Evolutionary conservation across 2,797 vertebrate species (phyloP).

Genomic region (Spinus pinus): DNA sequence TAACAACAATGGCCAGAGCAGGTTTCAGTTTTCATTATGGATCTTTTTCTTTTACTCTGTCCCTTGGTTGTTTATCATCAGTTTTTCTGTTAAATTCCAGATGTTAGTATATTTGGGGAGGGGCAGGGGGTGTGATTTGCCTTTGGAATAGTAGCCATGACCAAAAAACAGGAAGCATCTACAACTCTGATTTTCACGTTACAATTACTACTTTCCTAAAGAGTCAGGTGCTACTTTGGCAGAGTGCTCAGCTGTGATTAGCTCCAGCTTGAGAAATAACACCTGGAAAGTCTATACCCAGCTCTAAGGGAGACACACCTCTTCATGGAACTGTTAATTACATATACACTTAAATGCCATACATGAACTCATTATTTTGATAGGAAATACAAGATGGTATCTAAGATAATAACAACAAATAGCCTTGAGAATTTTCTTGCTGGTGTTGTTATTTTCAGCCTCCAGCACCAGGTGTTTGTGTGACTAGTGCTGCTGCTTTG

Average conservation of each 20-base stretch:
- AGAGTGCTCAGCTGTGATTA: neutral
- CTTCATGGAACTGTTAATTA: neutral
- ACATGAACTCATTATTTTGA: neutral
- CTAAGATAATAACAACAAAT: neutral
- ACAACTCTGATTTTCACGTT: neutral
- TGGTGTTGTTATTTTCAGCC: neutral
- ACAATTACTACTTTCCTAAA: neutral
- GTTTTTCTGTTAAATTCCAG: neutral
- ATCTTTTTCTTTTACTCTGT: neutral
- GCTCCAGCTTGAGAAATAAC: neutral
- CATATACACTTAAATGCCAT: neutral
- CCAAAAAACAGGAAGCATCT: conserved; percentile 1
- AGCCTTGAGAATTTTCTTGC: neutral
- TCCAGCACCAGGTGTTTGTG: neutral
- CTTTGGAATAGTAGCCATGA: neutral
- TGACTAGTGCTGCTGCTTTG: neutral
- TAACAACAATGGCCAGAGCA: fast-evolving
- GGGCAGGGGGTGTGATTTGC: neutral
- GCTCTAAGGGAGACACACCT: neutral
- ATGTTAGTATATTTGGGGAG: neutral
- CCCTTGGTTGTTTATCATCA: neutral
- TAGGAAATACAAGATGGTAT: neutral
- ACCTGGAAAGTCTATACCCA: neutral
- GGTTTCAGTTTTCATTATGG: neutral
- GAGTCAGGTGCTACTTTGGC: conserved; percentile 2